Percentiles rank a stretch among this genome's conserved stretches.
These are phyloP conservation scores for Toxostoma redivivum DNA, from an alignment of 2,113 vertebrate species.

Conservation along the genomic window DNA sequence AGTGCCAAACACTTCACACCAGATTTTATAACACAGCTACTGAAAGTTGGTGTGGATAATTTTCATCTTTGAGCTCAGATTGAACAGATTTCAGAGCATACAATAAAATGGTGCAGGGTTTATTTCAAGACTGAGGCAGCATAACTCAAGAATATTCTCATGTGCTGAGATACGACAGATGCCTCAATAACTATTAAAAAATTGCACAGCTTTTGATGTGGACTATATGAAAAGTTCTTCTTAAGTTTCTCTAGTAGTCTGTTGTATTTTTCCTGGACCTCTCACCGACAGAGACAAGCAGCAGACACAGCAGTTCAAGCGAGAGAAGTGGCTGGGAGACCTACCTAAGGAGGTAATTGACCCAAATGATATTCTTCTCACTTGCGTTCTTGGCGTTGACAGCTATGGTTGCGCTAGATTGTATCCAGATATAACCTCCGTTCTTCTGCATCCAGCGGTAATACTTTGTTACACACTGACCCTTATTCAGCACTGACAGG, in stretches of 20 bases:
- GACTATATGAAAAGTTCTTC: background rate
- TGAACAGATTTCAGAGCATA: background rate
- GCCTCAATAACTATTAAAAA: background rate
- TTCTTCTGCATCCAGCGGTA: conserved; percentile 99
- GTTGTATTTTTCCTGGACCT: background rate
- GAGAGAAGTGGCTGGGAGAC: conserved; percentile 38
- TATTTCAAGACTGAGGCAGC: background rate
- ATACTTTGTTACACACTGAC: conserved; percentile 97
- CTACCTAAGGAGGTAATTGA: conserved; percentile 99
- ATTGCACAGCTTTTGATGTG: background rate
- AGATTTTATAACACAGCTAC: background rate
- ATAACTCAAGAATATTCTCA: background rate
- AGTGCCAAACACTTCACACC: background rate
- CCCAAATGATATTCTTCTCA: conserved; percentile 98
- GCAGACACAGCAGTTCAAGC: background rate
- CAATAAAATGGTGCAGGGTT: background rate
- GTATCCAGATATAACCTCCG: conserved; percentile 97
- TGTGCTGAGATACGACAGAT: background rate
- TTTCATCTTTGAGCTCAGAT: background rate
- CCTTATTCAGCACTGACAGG: conserved; percentile 92
- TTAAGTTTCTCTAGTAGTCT: background rate
- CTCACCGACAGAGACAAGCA: background rate
- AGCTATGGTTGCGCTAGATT: conserved; percentile 96
- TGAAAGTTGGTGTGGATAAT: background rate
- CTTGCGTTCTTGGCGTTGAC: conserved; percentile 96